These are phyloP conservation scores for Tridacna crocea DNA, from an alignment of 2,888 invertebrate species.

Conservation along the genomic window DNA sequence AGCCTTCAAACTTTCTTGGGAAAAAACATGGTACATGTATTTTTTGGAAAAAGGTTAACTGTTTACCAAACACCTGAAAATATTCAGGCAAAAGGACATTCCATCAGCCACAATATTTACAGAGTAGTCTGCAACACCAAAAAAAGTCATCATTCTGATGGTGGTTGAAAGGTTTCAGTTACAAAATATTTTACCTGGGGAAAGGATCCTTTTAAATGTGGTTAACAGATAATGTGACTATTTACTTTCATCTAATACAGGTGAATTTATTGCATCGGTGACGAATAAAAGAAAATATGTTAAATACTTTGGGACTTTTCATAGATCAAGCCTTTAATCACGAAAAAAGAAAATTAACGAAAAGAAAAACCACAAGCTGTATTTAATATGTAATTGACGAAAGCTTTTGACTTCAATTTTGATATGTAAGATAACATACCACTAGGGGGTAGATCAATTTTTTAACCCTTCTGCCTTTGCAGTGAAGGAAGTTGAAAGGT, in stretches of 20 bases:
- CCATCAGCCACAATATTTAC: neutral
- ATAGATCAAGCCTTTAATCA: constrained; percentile 2
- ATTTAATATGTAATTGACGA: constrained; percentile 19
- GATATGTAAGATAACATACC: constrained; percentile 7
- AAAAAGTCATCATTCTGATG: neutral
- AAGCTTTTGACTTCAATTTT: constrained; percentile 16
- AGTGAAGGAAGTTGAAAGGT: too few relatives aligned
- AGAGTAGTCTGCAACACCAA: neutral
- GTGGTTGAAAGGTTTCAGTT: neutral
- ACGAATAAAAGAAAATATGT: constrained; percentile 15
- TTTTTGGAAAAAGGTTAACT: too few relatives aligned
- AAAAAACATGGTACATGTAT: too few relatives aligned
- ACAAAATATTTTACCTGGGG: neutral
- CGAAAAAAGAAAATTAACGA: neutral
- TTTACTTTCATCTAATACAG: constrained; percentile 13
- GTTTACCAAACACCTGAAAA: neutral
- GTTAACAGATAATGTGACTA: constrained; percentile 5
- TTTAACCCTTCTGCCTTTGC: neutral
- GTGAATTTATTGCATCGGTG: constrained; percentile 11
- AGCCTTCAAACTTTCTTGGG: too few relatives aligned
- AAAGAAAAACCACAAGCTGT: constrained; percentile 17
- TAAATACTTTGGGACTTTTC: constrained; percentile 2
- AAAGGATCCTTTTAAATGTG: neutral
- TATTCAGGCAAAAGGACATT: neutral
- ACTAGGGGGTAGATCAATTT: constrained; percentile 21